Percentiles rank a stretch among this genome's conserved stretches.
These are phyloP conservation scores for Prorops nasuta DNA, from an alignment of 1,140 invertebrate genomes.

Conservation along the genomic window DNA sequence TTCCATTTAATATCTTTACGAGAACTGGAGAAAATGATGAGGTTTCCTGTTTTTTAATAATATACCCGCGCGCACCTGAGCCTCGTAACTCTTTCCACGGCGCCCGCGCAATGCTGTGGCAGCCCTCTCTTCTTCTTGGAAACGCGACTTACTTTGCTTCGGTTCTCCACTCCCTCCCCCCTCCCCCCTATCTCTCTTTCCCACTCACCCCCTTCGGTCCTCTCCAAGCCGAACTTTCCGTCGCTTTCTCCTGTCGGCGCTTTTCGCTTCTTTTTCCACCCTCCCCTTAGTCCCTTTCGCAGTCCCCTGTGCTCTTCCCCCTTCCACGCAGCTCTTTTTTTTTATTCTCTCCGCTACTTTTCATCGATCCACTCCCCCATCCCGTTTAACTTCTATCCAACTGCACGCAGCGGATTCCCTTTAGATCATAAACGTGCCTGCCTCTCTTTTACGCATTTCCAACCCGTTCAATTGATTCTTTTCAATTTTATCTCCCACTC, in stretches of 20 bases:
- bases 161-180: conserved; percentile 3
- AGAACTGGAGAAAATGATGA: conserved; percentile 48
- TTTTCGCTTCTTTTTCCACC: neutral
- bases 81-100: conserved; percentile 45
- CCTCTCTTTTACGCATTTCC: neutral
- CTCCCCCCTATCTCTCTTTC: neutral
- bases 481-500: too few relatives aligned
- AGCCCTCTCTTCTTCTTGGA: neutral
- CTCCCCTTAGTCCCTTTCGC: too few relatives aligned
- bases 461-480: too few relatives aligned
- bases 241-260: conserved; percentile 3
- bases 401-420: too few relatives aligned
- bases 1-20: conserved; percentile 54
- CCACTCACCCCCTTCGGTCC: neutral
- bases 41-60: conserved; percentile 55
- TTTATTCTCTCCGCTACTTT: neutral
- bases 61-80: conserved; percentile 48
- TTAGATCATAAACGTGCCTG: too few relatives aligned
- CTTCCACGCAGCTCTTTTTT: neutral
- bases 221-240: neutral
- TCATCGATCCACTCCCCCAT: neutral
- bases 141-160: conserved; percentile 7
- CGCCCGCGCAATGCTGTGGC: conserved; percentile 4
- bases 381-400: too few relatives aligned
- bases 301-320: conserved; percentile 3